Percentiles rank a stretch among this genome's conserved stretches.
These are phyloP conservation scores for Laspeyria flexula DNA, from an alignment of 2,888 invertebrate genomes.

Conservation along the genomic window DNA sequence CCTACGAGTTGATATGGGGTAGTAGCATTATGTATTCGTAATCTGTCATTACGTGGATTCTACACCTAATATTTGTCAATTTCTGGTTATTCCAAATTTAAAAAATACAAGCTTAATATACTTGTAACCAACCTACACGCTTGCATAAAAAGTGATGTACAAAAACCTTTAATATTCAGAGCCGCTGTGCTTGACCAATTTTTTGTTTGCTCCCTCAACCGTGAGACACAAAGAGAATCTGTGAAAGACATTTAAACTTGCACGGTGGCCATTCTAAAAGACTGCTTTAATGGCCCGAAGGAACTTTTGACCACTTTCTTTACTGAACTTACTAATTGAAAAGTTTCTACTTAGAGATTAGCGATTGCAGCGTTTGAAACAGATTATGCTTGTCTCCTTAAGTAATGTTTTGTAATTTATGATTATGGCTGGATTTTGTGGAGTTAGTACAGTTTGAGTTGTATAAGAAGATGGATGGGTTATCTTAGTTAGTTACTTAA, in stretches of 20 bases:
- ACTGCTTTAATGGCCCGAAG: slow-evolving; percentile 54
- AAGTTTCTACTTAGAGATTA: slow-evolving; percentile 35
- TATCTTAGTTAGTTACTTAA: no score
- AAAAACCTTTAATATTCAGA: slow-evolving; percentile 3
- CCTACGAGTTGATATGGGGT: no score
- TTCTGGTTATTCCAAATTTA: no score
- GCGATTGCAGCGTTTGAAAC: slow-evolving; percentile 4
- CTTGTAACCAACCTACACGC: not conserved
- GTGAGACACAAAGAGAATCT: slow-evolving; percentile 63
- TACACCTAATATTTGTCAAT: no score
- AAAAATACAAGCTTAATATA: not conserved
- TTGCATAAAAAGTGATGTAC: not conserved
- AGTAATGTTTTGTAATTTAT: slow-evolving; percentile 1
- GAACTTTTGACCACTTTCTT: slow-evolving; percentile 43
- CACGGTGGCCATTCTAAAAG: slow-evolving; percentile 58
- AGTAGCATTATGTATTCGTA: no score
- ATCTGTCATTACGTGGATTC: no score
- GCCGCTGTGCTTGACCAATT: slow-evolving; percentile 33
- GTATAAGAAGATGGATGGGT: not conserved
- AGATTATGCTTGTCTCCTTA: slow-evolving; percentile 4
- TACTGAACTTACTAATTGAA: slow-evolving; percentile 44
- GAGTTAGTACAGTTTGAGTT: not conserved
- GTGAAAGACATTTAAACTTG: slow-evolving; percentile 75
- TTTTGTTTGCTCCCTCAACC: slow-evolving; percentile 55
- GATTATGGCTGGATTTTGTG: not conserved